Evolutionary conservation across 2,113 vertebrate species (phyloP).

Genomic region (Saguinus midas): DNA sequence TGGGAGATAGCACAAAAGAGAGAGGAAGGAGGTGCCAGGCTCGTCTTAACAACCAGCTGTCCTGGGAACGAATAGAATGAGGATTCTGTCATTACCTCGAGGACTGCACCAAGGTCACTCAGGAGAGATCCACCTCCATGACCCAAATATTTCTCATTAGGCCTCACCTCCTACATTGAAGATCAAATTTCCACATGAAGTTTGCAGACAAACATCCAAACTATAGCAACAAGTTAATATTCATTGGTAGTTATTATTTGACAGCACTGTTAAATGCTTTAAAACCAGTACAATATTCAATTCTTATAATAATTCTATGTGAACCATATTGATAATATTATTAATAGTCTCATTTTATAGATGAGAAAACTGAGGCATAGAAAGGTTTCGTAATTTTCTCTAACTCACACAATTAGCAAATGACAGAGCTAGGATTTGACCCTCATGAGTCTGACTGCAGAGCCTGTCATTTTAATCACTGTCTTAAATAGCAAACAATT

Average conservation of each 20-base stretch:
- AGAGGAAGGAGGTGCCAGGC: not conserved
- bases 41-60: not conserved
- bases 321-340: not conserved
- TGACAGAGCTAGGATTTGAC: not conserved
- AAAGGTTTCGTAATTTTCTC: not conserved
- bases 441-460: not conserved
- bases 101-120: not conserved
- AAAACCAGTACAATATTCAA: not conserved
- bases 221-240: not conserved
- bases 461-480: not conserved
- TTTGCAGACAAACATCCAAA: not conserved
- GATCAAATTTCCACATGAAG: not conserved
- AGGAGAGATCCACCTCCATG: not conserved
- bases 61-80: not conserved
- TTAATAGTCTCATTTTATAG: not conserved
- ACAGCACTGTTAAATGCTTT: not conserved
- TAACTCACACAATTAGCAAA: not conserved
- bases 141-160: not conserved
- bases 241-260: not conserved
- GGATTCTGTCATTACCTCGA: not conserved
- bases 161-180: not conserved
- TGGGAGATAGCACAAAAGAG: not conserved
- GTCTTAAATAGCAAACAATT: not conserved
- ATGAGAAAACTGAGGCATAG: not conserved
- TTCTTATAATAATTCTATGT: not conserved